Base-by-base conservation (phyloP, 1,140 invertebrate genomes). In the Leptopilina boulardi region DNA sequence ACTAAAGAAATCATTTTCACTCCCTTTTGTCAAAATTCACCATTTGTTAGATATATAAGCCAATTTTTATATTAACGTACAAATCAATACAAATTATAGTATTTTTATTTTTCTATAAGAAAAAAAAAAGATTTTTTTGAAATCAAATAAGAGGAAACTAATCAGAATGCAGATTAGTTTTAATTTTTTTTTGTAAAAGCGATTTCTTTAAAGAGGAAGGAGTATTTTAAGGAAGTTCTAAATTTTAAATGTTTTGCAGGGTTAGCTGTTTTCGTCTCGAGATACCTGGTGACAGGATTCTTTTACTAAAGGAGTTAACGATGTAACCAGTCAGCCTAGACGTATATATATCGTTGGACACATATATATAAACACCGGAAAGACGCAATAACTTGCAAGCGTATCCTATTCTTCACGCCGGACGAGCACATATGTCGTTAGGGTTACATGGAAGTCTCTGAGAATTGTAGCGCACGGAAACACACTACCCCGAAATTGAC, bases 311-410 rank as follows among this genome's bases (percentile, higher is more conserved):
- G 77, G 76, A 79, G 85, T 83, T 86, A 87, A 88, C 82, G 86
- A 85, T 79, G 70, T 66, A 66, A 30, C 10, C 59, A 85, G 81
- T 75, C 73, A 78, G 74, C 77, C 71, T 80, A 81, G 80, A 81
- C 78, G 80, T 72, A 76, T 79, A 87, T 72, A 76, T 79, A 87
- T 88, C 87, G 88, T n/a, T 87, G 87, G 87, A 89, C 84, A 87
- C 87, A 86, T 87, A 85, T 85, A 86, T 87, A 85, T 85, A 84
- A 87, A 84, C 80, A 82, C 86, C 87, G 87, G 87, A 89, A 88
- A 88, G 84, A 85, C 78, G 84, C 85, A 87, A 89, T 88, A 89
- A 88, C 85, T 89, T 79, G 83, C 77, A 76, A 85, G 84, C 81
- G 81, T 85, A 84, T 87, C 86, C 84, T 82, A 83, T 85, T 84